Evolutionary conservation across 2,888 invertebrate genomes (phyloP).

Genomic region (Tetrapedia diversipes): DNA sequence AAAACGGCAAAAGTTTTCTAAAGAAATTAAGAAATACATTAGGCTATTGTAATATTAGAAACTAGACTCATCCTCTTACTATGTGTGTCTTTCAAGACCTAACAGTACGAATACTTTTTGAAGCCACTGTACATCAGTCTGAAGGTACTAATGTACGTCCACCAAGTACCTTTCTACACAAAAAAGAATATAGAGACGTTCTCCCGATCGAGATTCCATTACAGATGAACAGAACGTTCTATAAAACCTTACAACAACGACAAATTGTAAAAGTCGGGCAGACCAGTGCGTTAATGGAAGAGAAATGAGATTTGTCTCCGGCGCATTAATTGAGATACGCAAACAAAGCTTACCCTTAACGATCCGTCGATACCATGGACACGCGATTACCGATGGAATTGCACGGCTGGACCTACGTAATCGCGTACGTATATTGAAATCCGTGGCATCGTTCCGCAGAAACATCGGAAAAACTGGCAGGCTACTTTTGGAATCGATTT

Average conservation of each 20-base stretch:
- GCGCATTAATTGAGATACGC: slow-evolving; percentile 28
- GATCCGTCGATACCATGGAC: slow-evolving; percentile 6
- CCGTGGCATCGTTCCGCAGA: slow-evolving; percentile 30
- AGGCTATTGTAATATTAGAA: too few relatives aligned
- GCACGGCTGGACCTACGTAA: slow-evolving; percentile 15
- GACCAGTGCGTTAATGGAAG: not conserved
- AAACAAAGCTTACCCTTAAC: slow-evolving; percentile 17
- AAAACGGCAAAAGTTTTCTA: too few relatives aligned
- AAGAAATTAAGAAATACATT: too few relatives aligned
- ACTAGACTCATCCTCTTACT: too few relatives aligned
- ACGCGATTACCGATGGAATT: not conserved
- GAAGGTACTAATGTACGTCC: too few relatives aligned
- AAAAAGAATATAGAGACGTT: not conserved
- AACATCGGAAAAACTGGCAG: slow-evolving; percentile 37
- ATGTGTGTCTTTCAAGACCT: too few relatives aligned
- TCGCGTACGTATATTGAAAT: slow-evolving; percentile 29
- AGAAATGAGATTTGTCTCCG: slow-evolving; percentile 5
- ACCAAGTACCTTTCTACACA: too few relatives aligned
- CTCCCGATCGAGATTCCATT: not conserved
- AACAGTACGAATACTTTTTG: too few relatives aligned
- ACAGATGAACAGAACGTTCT: too few relatives aligned
- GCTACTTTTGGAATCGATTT: too few relatives aligned
- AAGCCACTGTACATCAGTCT: too few relatives aligned
- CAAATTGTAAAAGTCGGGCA: too few relatives aligned
- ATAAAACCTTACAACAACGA: not conserved